These are phyloP conservation scores for Ibycter americanus DNA, from an alignment of 2,797 vertebrate genomes.

Conservation along the genomic window DNA sequence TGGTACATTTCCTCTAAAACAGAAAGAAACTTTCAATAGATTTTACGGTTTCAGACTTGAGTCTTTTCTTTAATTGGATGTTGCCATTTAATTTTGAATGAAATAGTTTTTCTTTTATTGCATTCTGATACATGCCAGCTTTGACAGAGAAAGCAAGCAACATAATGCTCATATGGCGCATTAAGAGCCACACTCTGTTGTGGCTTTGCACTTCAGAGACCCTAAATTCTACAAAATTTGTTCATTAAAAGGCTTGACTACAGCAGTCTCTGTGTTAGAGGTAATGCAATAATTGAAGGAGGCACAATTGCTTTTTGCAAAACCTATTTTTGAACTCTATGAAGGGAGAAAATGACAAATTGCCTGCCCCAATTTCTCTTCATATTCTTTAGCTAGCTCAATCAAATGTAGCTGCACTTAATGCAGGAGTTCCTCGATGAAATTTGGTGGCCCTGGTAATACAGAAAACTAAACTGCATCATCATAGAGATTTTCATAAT, in stretches of 20 bases:
- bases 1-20: conserved; percentile 52
- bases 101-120: conserved; percentile 53
- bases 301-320: conserved; percentile 27
- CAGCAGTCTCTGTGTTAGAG: not conserved
- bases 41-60: conserved; percentile 4
- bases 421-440: not conserved
- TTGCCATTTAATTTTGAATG: conserved; percentile 48
- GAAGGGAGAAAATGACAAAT: conserved; percentile 26
- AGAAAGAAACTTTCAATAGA: conserved; percentile 51
- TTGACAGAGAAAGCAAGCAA: conserved; percentile 47
- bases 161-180: conserved; percentile 37
- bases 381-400: not conserved
- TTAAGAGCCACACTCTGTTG: conserved; percentile 37
- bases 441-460: not conserved
- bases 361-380: not conserved
- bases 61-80: conserved; percentile 53
- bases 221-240: conserved; percentile 46
- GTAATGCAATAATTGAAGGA: conserved; percentile 32
- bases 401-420: not conserved
- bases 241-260: conserved; percentile 53
- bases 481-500: not conserved
- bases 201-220: conserved; percentile 48
- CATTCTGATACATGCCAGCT: conserved; percentile 48
- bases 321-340: conserved; percentile 24
- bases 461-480: not conserved